A percentile compares a stretch with the other conserved stretches of the same genome.
Conservation (phyloP, 35 echinoderm and acorn worm species). For the Ophiothrix spiculata region DNA sequence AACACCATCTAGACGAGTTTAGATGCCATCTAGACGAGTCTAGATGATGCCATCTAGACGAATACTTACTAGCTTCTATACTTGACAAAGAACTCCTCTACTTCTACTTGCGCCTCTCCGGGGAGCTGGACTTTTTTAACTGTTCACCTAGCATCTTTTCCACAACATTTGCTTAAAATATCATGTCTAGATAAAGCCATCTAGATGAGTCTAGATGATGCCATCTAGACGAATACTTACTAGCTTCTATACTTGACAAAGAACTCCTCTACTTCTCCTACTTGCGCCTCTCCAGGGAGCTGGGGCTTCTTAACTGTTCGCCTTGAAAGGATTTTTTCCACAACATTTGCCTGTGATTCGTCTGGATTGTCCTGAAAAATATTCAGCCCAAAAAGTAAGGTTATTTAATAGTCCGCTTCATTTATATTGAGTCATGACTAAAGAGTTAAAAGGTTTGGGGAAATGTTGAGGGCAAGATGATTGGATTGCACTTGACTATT, state of each 20-base stretch:
- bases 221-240: conserved; percentile 55
- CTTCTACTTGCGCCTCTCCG: conserved; percentile 80
- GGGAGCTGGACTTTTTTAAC: conserved; percentile 74
- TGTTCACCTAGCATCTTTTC: conserved; percentile 70
- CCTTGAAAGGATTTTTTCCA: conserved; percentile 75
- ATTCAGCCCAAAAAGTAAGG: too few relatives aligned
- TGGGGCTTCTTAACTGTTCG: conserved; percentile 68
- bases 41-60: not conserved
- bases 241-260: conserved; percentile 95
- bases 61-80: conserved; percentile 94
- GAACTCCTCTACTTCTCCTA: conserved; percentile 88
- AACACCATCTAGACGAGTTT: too few relatives aligned
- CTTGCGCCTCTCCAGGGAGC: conserved; percentile 76
- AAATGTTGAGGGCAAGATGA: too few relatives aligned
- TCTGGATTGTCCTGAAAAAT: conserved; percentile 96
- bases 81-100: conserved; percentile 93
- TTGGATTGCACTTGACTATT: too few relatives aligned
- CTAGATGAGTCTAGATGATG: too few relatives aligned
- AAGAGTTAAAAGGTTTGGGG: too few relatives aligned
- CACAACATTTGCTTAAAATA: too few relatives aligned
- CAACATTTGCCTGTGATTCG: conserved; percentile 83
- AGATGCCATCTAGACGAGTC: too few relatives aligned
- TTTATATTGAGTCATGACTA: too few relatives aligned
- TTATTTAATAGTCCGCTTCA: too few relatives aligned
- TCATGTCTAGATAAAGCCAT: too few relatives aligned